A percentile compares a stretch with the other conserved stretches of the same genome.
Evolutionary conservation across 1,140 invertebrate species (phyloP).

Genomic region (Pectinophora gossypiella): DNA sequence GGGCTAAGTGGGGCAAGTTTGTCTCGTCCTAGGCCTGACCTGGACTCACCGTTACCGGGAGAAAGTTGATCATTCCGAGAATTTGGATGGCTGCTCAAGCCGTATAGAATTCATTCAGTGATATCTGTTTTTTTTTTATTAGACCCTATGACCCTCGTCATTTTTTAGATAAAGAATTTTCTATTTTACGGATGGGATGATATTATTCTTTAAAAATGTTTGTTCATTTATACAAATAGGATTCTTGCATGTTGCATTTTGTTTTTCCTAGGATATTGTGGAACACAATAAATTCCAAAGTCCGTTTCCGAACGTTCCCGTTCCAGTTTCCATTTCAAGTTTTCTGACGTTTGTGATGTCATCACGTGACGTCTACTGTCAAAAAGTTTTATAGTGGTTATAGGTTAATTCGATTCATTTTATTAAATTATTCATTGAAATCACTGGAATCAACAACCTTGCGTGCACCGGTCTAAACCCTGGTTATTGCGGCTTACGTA

Average conservation of each 20-base stretch:
- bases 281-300: not conserved
- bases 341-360: not conserved
- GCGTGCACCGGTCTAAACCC: not conserved
- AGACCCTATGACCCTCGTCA: too few relatives aligned
- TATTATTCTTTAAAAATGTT: too few relatives aligned
- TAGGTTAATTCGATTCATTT: not conserved
- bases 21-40: not conserved
- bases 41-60: slow-evolving; percentile 23
- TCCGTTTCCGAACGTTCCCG: not conserved
- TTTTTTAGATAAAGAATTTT: too few relatives aligned
- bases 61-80: slow-evolving; percentile 25
- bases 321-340: too few relatives aligned
- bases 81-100: slow-evolving; percentile 11
- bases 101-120: too few relatives aligned
- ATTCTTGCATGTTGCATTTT: too few relatives aligned
- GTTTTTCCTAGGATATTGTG: too few relatives aligned
- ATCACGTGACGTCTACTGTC: not conserved
- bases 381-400: not conserved
- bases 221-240: too few relatives aligned
- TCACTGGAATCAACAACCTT: not conserved
- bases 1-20: not conserved
- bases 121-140: too few relatives aligned
- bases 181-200: too few relatives aligned
- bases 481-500: not conserved
- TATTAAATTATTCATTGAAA: not conserved